phyloP scores from a whole-genome alignment of 2,113 vertebrate genomes.

The Dipodomys stephensi region DNA sequence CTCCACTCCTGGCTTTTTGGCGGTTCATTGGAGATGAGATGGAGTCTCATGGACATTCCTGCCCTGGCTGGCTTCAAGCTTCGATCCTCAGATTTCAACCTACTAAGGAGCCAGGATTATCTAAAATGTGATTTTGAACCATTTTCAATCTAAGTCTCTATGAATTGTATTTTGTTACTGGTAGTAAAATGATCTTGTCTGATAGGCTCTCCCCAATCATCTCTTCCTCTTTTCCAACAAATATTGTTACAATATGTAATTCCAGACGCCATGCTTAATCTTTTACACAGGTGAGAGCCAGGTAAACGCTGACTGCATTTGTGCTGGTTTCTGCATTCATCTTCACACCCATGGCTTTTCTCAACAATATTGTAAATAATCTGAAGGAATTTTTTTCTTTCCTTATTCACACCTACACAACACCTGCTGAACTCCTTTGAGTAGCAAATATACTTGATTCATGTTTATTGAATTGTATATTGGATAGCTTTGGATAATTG shows the following conservation, averaged over 20 bases:
- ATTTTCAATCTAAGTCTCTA: background rate
- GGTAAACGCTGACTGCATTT: background rate
- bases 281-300: background rate
- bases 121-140: background rate
- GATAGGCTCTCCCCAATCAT: background rate
- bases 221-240: background rate
- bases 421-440: slow-evolving; percentile 41
- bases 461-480: slow-evolving; percentile 52
- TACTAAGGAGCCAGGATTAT: too few relatives aligned
- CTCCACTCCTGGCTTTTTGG: too few relatives aligned
- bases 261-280: background rate
- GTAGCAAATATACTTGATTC: slow-evolving; percentile 40
- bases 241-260: slow-evolving; percentile 7
- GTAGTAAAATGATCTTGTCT: background rate
- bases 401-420: background rate
- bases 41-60: too few relatives aligned
- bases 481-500: slow-evolving; percentile 60
- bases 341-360: slow-evolving; percentile 4
- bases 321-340: slow-evolving; percentile 20
- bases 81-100: too few relatives aligned
- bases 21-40: too few relatives aligned
- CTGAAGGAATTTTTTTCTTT: background rate
- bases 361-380: background rate
- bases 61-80: too few relatives aligned
- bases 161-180: background rate